A percentile compares a stretch with the other conserved stretches of the same genome.
Evolutionary conservation across 2,888 invertebrate species (phyloP).

Genomic region (Siphonodentalium dalli): DNA sequence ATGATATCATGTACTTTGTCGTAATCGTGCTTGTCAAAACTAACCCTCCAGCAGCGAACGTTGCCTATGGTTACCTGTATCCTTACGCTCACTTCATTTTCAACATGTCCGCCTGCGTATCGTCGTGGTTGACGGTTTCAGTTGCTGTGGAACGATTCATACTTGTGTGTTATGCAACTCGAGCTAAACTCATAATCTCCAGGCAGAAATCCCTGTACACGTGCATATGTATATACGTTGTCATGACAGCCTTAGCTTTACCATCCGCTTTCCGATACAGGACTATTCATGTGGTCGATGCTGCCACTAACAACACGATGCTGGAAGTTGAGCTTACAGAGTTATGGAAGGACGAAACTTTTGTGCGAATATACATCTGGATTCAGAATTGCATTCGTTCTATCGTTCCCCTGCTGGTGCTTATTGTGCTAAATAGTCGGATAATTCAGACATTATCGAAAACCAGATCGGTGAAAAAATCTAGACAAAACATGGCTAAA

Average conservation of each 20-base stretch:
- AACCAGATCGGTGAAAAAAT: constrained; percentile 28
- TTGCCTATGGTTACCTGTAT: constrained; percentile 46
- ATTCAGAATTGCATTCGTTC: constrained; percentile 44
- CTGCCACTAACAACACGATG: constrained; percentile 19
- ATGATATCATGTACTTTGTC: constrained; percentile 56
- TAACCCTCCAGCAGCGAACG: constrained; percentile 33
- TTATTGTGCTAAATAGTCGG: constrained; percentile 41
- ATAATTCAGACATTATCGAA: constrained; percentile 46
- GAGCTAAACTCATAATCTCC: constrained; percentile 44
- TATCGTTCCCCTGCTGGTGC: constrained; percentile 43
- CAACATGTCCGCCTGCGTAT: constrained; percentile 52
- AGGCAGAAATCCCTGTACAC: constrained; percentile 41
- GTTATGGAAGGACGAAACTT: constrained; percentile 36
- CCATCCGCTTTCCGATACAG: constrained; percentile 45
- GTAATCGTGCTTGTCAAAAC: constrained; percentile 41
- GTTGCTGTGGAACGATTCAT: constrained; percentile 60
- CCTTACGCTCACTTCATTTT: constrained; percentile 60
- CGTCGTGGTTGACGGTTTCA: constrained; percentile 58
- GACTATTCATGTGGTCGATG: constrained; percentile 27
- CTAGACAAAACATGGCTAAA: constrained; percentile 12
- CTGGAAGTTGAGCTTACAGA: constrained; percentile 32
- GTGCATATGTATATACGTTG: constrained; percentile 32
- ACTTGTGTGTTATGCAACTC: constrained; percentile 54
- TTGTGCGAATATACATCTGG: constrained; percentile 39
- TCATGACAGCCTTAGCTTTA: constrained; percentile 41